These are phyloP conservation scores for Odontesthes bonariensis DNA, from an alignment of 2,113 vertebrate species.

Conservation along the genomic window DNA sequence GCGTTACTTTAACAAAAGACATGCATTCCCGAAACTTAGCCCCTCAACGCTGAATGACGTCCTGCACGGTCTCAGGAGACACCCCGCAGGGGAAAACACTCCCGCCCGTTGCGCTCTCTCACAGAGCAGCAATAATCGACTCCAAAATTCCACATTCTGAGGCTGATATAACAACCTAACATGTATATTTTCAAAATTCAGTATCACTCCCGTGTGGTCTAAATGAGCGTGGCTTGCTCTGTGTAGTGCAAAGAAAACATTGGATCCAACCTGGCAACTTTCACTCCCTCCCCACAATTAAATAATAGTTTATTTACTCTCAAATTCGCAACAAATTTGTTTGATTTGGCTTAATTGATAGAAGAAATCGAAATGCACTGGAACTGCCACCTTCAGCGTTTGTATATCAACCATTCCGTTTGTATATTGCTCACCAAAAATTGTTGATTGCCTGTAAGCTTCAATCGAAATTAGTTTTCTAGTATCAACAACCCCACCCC, in stretches of 20 bases:
- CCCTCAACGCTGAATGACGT: conserved; percentile 39
- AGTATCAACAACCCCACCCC: no score
- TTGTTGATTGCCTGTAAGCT: conserved; percentile 72
- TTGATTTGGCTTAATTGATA: neutral
- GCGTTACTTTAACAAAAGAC: conserved; percentile 77
- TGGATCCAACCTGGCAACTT: neutral
- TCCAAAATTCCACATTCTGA: conserved; percentile 2
- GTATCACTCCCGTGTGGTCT: neutral
- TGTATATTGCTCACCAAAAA: conserved; percentile 74
- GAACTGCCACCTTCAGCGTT: conserved; percentile 9
- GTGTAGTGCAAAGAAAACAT: neutral
- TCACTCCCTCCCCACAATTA: neutral
- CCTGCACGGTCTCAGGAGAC: conserved; percentile 33
- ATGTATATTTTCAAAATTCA: no score
- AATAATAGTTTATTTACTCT: neutral
- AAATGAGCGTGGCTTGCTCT: neutral
- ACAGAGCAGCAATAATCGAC: neutral
- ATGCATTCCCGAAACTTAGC: conserved; percentile 72
- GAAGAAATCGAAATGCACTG: rapidly evolving
- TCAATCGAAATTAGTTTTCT: conserved; percentile 53
- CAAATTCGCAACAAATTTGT: neutral
- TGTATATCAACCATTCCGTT: conserved; percentile 63
- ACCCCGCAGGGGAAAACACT: conserved; percentile 42
- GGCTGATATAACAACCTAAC: no score
- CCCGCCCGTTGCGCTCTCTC: conserved; percentile 16